Evolutionary conservation across 2,113 vertebrate species (phyloP), one percentile per base, ranked within the genome.

Genomic region (Bambusicola thoracicus): DNA sequence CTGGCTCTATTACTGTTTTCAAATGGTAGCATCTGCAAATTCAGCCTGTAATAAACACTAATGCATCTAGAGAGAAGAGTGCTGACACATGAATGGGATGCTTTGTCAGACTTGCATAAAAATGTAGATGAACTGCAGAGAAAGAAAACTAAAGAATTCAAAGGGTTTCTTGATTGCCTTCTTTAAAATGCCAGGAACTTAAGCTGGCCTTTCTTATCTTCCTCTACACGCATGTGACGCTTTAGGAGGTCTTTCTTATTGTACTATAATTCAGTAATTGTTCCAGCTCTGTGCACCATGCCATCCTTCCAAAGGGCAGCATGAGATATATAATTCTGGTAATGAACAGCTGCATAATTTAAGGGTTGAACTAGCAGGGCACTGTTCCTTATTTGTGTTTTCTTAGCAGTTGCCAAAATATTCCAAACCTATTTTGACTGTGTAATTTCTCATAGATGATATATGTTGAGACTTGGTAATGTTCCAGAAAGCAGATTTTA

Each of bases 181-280:
- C 97, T 97, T 98, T 98, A 97, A 98, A 98, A 98, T 97, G 97
- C 98, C 98, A 98, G 95, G 96, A 98, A 97, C 95, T 97, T 98
- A 98, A 97, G 95, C 95, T 97, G 93, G 94, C 96, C 97, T 98
- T 98, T 98, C 97, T 98, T 98, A 98, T 98, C 97, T 98, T 96
- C 78, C 90, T 95, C 93, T 97, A 96, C 96, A 97, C 34, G 97
- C 95, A 69, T 97, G 96, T 97, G 97, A 98, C 96, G 97, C 97
- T 96, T 97, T 83, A 97, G 97, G 97, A 97, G 96, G 95, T 97
- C 96, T 97, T 98, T 97, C 97, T 98, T 97, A 98, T 97, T 98
- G 96, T 97, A 87, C 95, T 91, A 97, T 98, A 98, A 98, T 97
- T 98, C 97, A 97, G 96, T 93, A 97, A 98, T 98, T 98, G 98